Evolutionary conservation across 2,888 invertebrate genomes (phyloP), one percentile per base, ranked within the genome.

Genomic region (Lasioglossum zephyrum): DNA sequence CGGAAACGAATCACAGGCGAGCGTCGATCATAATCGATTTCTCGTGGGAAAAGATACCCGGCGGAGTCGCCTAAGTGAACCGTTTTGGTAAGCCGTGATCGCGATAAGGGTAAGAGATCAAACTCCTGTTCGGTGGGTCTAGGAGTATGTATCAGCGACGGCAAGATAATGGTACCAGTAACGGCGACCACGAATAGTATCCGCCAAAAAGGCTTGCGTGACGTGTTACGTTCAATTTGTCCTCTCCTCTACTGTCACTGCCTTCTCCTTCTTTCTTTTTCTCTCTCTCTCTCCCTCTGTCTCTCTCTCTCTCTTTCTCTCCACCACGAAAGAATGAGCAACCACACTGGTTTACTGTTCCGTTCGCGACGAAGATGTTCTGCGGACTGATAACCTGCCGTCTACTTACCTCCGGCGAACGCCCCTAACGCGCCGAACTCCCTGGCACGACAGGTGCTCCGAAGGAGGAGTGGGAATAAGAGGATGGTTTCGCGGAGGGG

Each of bases 321-420:
- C 80, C 83, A 81, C 81, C 80, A 69, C 77, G 86, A 87, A 75
- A 89, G 89, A 89, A 89, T 87, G 85, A 86, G 87, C 79, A 86
- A 73, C 87, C 82, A 87, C 92, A 85, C 87, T 84, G 87, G 82
- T 87, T 88, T 85, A 87, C 88, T 91, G 91, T 92, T 91, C 93
- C 92, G 92, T 91, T 93, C 94, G 93, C 93, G 94, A 94, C 93
- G 93, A 93, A 94, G 94, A 94, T 94, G 93, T 94, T 93, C 93
- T 92, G 93, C 93, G 93, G 94, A 95, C 94, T 95, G 94, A 95
- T 95, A 94, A 94, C 94, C 93, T 92, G 94, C 93, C 94, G 94
- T 94, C 94, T 94, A 94, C 94, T 95, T 94, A 94, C 92, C 94
- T 93, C 91, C 91, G 93, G 91, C 93, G 89, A 88, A 88, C 91